Percentiles rank a stretch among this genome's conserved stretches.
Conservation (phyloP, 2,797 vertebrate species). For the Lithobates pipiens region DNA sequence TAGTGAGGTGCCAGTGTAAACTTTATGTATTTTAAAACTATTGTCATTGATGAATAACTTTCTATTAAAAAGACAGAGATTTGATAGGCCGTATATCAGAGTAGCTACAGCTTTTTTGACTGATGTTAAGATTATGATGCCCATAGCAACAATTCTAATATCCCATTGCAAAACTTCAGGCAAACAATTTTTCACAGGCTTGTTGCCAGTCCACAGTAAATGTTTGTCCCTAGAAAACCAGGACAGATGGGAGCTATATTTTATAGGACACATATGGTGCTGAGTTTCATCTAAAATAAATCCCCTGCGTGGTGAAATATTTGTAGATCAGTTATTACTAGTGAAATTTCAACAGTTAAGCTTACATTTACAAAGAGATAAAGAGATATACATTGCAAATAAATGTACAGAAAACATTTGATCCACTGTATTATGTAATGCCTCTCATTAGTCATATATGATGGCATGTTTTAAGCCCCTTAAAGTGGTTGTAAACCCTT, state of each 20-base stretch:
- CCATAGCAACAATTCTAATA: too few relatives aligned
- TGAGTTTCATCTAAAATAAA: constrained; percentile 42
- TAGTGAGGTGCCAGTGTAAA: too few relatives aligned
- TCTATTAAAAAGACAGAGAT: too few relatives aligned
- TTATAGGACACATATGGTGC: constrained; percentile 47
- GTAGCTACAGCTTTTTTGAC: too few relatives aligned
- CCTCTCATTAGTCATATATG: constrained; percentile 1
- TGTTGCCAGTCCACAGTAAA: background rate
- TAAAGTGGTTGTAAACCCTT: background rate
- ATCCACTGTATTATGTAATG: background rate
- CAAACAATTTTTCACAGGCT: too few relatives aligned
- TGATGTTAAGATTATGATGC: too few relatives aligned
- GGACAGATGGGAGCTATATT: constrained; percentile 39
- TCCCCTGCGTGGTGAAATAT: constrained; percentile 25
- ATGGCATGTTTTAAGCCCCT: background rate
- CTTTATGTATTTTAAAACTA: too few relatives aligned
- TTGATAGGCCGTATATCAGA: too few relatives aligned
- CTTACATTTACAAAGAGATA: constrained; percentile 10
- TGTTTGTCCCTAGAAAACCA: constrained; percentile 43
- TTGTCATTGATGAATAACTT: too few relatives aligned
- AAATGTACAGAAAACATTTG: background rate
- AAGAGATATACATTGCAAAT: background rate
- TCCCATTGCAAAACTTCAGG: too few relatives aligned
- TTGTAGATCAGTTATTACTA: constrained; percentile 36
- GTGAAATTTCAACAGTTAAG: constrained; percentile 3